Conservation (phyloP, 2,797 vertebrate genomes). For the Takifugu rubripes region DNA sequence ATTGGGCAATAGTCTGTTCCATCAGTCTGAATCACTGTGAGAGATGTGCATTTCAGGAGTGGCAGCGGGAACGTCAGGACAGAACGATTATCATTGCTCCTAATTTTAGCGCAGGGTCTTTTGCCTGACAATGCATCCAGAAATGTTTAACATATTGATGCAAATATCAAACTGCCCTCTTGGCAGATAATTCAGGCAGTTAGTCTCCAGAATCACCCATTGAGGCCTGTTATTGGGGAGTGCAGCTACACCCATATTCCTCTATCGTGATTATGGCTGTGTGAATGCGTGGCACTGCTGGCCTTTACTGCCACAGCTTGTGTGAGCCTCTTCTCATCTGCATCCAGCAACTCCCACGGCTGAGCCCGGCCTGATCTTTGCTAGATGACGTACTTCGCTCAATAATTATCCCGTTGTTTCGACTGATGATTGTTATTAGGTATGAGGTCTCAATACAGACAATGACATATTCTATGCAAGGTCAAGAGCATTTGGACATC, state of each 20-base stretch:
- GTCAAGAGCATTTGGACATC: slow-evolving; percentile 10
- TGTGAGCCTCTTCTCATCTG: slow-evolving; percentile 28
- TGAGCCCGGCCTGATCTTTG: slow-evolving; percentile 30
- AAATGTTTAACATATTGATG: neutral
- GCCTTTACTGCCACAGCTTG: slow-evolving; percentile 13
- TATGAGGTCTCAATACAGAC: slow-evolving; percentile 18
- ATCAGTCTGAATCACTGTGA: slow-evolving; percentile 42
- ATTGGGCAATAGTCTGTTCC: slow-evolving; percentile 22
- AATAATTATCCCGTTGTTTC: slow-evolving; percentile 36
- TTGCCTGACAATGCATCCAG: neutral
- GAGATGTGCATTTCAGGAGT: slow-evolving; percentile 17
- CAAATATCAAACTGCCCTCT: slow-evolving; percentile 1
- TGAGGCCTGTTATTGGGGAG: slow-evolving; percentile 7
- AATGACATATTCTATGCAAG: slow-evolving; percentile 9
- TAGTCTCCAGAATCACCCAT: neutral
- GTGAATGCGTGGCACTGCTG: slow-evolving; percentile 28
- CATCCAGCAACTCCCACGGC: slow-evolving; percentile 37
- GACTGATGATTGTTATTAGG: slow-evolving; percentile 24
- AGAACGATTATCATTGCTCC: neutral
- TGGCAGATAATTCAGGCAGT: neutral
- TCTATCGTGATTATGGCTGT: slow-evolving; percentile 17
- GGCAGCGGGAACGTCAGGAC: slow-evolving; percentile 38
- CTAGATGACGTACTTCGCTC: slow-evolving; percentile 46
- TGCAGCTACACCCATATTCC: slow-evolving; percentile 5
- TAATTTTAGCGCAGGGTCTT: no score